A percentile compares a stretch with the other conserved stretches of the same genome.
Evolutionary conservation across 2,797 vertebrate species (phyloP).

Genomic region (Cyclopterus lumpus): DNA sequence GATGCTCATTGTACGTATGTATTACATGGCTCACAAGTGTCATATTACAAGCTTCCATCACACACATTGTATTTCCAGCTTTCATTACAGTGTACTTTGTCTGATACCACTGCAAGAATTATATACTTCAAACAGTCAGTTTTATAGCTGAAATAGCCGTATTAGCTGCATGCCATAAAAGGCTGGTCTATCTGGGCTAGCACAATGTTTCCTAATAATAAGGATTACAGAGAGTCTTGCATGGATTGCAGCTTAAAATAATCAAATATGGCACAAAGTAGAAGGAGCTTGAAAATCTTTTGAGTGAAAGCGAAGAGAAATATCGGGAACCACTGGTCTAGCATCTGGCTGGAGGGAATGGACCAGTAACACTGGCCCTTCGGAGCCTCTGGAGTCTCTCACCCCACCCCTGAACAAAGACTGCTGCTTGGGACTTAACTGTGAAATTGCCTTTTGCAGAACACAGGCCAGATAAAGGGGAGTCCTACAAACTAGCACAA

Average conservation of each 20-base stretch:
- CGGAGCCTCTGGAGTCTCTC: slow-evolving; percentile 74
- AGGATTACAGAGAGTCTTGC: slow-evolving; percentile 63
- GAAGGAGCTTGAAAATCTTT: slow-evolving; percentile 61
- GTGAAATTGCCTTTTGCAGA: slow-evolving; percentile 82
- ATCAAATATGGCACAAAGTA: slow-evolving; percentile 57
- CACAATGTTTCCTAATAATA: slow-evolving; percentile 76
- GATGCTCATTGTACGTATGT: slow-evolving; percentile 69
- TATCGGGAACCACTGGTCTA: slow-evolving; percentile 73
- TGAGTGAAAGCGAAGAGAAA: slow-evolving; percentile 39
- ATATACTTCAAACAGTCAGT: slow-evolving; percentile 72
- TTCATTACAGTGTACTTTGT: slow-evolving; percentile 75
- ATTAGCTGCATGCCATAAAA: slow-evolving; percentile 81
- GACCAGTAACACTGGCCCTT: slow-evolving; percentile 64
- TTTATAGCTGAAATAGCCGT: slow-evolving; percentile 75
- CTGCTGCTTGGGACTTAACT: slow-evolving; percentile 80
- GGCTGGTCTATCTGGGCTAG: slow-evolving; percentile 70
- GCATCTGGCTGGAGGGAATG: slow-evolving; percentile 76
- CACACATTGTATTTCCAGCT: slow-evolving; percentile 68
- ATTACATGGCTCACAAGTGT: slow-evolving; percentile 71
- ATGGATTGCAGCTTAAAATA: slow-evolving; percentile 72
- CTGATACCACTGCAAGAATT: slow-evolving; percentile 73
- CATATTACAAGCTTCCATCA: slow-evolving; percentile 69
- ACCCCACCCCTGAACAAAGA: slow-evolving; percentile 66
- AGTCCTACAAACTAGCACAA: slow-evolving; percentile 81
- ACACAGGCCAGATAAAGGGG: slow-evolving; percentile 68